These are phyloP conservation scores for Toxonevra muliebris DNA, from an alignment of 2,888 invertebrate species.

Conservation along the genomic window DNA sequence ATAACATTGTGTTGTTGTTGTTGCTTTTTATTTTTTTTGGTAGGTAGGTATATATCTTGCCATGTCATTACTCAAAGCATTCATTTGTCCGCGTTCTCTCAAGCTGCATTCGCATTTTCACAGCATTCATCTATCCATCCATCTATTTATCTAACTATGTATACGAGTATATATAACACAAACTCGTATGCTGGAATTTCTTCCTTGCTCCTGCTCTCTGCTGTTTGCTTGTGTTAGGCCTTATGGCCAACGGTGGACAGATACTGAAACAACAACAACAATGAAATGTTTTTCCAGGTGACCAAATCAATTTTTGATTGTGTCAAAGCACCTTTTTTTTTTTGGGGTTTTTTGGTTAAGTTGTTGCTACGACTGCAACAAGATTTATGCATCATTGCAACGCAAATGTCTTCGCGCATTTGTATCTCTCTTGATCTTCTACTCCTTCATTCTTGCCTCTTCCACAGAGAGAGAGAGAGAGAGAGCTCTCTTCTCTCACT, in stretches of 20 bases:
- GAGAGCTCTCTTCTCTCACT: not conserved
- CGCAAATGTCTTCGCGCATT: conserved; percentile 24
- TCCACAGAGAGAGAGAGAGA: too few species aligned
- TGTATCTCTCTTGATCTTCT: conserved; percentile 6
- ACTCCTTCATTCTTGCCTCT: not conserved
- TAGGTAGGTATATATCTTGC: conserved; percentile 33
- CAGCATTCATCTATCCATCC: conserved; percentile 2
- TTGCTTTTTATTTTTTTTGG: conserved; percentile 34
- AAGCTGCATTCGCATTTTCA: not conserved
- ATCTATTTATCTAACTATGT: conserved; percentile 16
- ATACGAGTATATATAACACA: conserved; percentile 7
- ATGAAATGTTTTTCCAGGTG: conserved; percentile 49
- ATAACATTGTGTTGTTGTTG: conserved; percentile 33
- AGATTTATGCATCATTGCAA: conserved; percentile 31
- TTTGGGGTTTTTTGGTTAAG: not conserved
- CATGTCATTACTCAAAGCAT: conserved; percentile 56
- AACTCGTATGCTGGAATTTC: conserved; percentile 1
- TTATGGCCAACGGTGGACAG: not conserved
- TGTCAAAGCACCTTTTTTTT: conserved; percentile 43
- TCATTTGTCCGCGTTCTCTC: conserved; percentile 37
- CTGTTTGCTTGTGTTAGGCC: not conserved
- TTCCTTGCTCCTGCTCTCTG: not conserved
- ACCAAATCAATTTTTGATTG: conserved; percentile 60
- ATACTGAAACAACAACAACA: conserved; percentile 38
- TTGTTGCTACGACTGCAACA: conserved; percentile 11